These are phyloP conservation scores for Hydrochoerus hydrochaeris DNA, from an alignment of 2,113 vertebrate species.

Conservation along the genomic window DNA sequence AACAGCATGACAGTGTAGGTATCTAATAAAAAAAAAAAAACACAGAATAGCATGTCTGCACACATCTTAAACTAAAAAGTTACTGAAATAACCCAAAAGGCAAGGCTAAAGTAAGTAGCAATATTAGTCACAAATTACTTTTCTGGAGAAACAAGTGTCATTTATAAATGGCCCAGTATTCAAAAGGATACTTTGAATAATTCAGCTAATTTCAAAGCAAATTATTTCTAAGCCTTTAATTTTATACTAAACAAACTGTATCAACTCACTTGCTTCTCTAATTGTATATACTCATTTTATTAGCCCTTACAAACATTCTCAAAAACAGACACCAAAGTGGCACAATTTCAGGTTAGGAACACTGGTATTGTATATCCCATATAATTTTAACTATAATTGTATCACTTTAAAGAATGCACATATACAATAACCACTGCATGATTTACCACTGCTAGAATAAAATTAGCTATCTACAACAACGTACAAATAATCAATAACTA, in stretches of 20 bases:
- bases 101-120: background rate
- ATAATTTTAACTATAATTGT: background rate
- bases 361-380: background rate
- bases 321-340: background rate
- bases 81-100: background rate
- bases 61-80: background rate
- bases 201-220: background rate
- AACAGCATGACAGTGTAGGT: background rate
- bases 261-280: background rate
- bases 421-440: background rate
- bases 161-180: background rate
- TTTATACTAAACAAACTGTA: background rate
- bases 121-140: background rate
- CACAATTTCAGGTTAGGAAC: background rate
- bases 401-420: background rate
- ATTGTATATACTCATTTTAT: background rate
- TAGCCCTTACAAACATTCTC: background rate
- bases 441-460: background rate
- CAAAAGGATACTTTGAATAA: background rate
- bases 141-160: background rate
- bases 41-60: background rate
- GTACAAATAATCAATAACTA: background rate
- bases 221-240: background rate
- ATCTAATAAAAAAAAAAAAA: background rate
- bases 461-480: background rate